These are phyloP conservation scores for Acleris sparsana DNA, from an alignment of 2,888 invertebrate genomes.

Conservation along the genomic window DNA sequence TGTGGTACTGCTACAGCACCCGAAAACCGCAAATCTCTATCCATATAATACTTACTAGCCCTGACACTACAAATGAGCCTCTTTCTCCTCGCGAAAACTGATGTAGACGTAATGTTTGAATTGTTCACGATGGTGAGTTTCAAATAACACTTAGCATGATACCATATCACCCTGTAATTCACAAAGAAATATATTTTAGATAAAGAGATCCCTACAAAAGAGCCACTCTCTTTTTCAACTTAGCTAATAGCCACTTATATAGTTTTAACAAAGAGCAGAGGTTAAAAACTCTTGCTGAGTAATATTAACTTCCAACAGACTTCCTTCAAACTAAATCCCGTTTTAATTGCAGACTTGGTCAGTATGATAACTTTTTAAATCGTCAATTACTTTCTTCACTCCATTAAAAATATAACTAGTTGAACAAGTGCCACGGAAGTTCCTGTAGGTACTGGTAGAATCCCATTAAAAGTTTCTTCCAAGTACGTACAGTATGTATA, in stretches of 20 bases:
- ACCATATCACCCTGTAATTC: no score
- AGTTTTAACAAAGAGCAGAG: background rate
- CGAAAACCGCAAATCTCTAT: no score
- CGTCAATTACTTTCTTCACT: conserved; percentile 22
- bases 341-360: conserved; percentile 6
- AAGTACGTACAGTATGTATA: conserved; percentile 31
- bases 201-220: background rate
- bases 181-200: no score
- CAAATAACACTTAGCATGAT: no score
- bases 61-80: no score
- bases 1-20: no score
- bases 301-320: conserved; percentile 14
- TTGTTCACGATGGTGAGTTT: no score
- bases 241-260: background rate
- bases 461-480: conserved; percentile 56
- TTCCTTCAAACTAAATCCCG: conserved; percentile 9
- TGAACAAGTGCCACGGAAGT: conserved; percentile 38
- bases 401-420: conserved; percentile 28
- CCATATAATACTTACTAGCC: no score
- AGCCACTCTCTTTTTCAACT: background rate
- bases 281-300: conserved; percentile 14
- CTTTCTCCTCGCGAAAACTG: no score
- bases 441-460: conserved; percentile 41
- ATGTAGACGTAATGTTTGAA: no score
- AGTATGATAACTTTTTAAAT: conserved; percentile 18